Percentiles rank a stretch among this genome's conserved stretches.
phyloP scores from a whole-genome alignment of 2,797 vertebrate genomes.

The Gambusia yucatana region DNA sequence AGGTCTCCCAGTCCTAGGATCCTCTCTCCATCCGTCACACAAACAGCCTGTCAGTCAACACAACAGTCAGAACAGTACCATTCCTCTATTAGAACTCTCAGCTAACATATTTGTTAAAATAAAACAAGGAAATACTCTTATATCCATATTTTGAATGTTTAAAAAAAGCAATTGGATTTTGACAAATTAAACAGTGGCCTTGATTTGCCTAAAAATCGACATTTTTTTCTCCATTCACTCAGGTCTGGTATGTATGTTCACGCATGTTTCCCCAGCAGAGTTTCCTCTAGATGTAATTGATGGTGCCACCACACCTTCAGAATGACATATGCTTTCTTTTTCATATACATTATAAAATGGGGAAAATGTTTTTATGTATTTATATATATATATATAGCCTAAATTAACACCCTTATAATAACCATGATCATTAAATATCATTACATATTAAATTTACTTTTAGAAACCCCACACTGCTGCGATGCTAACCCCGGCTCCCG shows the following conservation, averaged over 20 bases:
- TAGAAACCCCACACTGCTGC: too few species aligned
- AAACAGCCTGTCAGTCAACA: slow-evolving; percentile 85
- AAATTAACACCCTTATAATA: too few species aligned
- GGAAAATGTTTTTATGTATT: too few species aligned
- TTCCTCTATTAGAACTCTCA: neutral
- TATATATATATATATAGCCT: too few species aligned
- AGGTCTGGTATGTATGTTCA: slow-evolving; percentile 25
- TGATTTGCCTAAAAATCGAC: slow-evolving; percentile 6
- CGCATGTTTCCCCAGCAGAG: slow-evolving; percentile 19
- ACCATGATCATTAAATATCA: too few species aligned
- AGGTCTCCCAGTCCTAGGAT: slow-evolving; percentile 97
- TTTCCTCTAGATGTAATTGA: too few species aligned
- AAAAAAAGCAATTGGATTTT: neutral
- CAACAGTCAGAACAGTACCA: slow-evolving; percentile 16
- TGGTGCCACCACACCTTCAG: too few species aligned
- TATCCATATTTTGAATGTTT: neutral
- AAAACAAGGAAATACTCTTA: neutral
- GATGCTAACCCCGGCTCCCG: too few species aligned
- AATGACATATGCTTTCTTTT: too few species aligned
- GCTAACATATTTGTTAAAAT: neutral
- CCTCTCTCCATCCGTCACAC: slow-evolving; percentile 96
- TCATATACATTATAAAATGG: too few species aligned
- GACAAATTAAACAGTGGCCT: slow-evolving; percentile 12
- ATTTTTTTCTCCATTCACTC: slow-evolving; percentile 11
- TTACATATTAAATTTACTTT: too few species aligned